Evolutionary conservation across 1,140 invertebrate genomes (phyloP).

Genomic region (Stegodyphus mimosarum): DNA sequence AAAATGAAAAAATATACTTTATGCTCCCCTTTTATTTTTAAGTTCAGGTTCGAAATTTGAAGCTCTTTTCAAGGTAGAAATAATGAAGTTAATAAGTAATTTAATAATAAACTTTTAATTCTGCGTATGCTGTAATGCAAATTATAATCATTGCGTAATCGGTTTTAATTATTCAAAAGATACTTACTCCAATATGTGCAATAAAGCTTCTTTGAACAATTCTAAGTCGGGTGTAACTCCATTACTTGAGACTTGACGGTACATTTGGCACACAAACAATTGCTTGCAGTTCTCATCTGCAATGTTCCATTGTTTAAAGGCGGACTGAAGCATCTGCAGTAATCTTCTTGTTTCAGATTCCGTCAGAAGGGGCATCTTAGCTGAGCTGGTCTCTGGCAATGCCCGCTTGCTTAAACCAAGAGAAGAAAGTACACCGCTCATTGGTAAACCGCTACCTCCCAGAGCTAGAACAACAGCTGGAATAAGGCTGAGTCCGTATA

Average conservation of each 20-base stretch:
- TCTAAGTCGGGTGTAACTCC: conserved; percentile 54
- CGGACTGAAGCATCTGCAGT: conserved; percentile 45
- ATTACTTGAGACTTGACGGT: conserved; percentile 48
- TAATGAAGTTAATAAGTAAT: no score
- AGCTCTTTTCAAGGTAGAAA: no score
- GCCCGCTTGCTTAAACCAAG: conserved; percentile 21
- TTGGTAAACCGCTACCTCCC: conserved; percentile 22
- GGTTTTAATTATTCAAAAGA: not conserved
- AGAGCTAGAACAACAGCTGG: conserved; percentile 39
- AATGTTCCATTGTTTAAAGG: conserved; percentile 48
- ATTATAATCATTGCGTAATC: no score
- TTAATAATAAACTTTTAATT: no score
- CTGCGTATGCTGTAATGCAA: no score
- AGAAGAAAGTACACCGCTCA: conserved; percentile 20
- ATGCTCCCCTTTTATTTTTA: no score
- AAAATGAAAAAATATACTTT: no score
- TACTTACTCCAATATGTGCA: conserved; percentile 57
- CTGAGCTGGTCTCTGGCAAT: conserved; percentile 21
- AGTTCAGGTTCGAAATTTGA: no score
- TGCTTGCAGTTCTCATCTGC: conserved; percentile 51
- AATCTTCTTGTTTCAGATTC: conserved; percentile 27
- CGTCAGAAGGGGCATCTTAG: conserved; percentile 39
- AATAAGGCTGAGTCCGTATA: conserved; percentile 47
- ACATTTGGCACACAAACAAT: conserved; percentile 55
- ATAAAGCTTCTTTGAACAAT: conserved; percentile 50